phyloP scores from a whole-genome alignment of 2,888 invertebrate genomes.

The Ophion ventricosus region DNA sequence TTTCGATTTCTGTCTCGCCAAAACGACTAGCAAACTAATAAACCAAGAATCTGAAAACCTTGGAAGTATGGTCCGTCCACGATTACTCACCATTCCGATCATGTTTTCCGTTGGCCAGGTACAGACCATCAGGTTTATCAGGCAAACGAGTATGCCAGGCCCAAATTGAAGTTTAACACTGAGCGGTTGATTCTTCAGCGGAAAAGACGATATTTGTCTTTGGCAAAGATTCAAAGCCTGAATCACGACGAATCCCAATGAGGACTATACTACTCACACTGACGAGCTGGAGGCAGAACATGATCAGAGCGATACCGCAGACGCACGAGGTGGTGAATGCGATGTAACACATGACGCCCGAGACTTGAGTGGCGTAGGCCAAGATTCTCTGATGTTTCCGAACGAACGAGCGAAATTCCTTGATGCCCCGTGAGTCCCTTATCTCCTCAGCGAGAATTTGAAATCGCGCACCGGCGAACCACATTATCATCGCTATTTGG shows the following conservation, averaged over 20 bases:
- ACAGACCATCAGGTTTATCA: slow-evolving; percentile 60
- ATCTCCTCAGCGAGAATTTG: slow-evolving; percentile 59
- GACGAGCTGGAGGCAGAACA: slow-evolving; percentile 67
- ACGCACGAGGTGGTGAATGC: slow-evolving; percentile 38
- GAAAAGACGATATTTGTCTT: background rate
- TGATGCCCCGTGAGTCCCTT: slow-evolving; percentile 1
- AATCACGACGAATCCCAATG: background rate
- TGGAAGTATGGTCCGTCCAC: background rate
- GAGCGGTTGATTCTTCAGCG: slow-evolving; percentile 52
- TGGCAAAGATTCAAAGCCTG: background rate
- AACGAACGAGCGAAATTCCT: slow-evolving; percentile 27
- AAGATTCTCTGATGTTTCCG: slow-evolving; percentile 49
- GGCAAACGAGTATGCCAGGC: slow-evolving; percentile 31
- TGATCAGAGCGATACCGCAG: slow-evolving; percentile 61
- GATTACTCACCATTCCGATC: slow-evolving; percentile 51
- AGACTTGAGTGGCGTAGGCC: slow-evolving; percentile 56
- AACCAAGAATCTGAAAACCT: background rate
- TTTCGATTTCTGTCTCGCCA: background rate
- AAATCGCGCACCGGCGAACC: slow-evolving; percentile 70
- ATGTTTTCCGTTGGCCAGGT: slow-evolving; percentile 62
- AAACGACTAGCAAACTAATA: background rate
- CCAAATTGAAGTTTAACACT: slow-evolving; percentile 54
- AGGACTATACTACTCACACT: slow-evolving; percentile 58
- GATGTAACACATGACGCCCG: slow-evolving; percentile 56
- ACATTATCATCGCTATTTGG: slow-evolving; percentile 68